A percentile compares a stretch with the other conserved stretches of the same genome.
Conservation (phyloP, 2,797 vertebrate genomes). For the Xenops minutus region DNA sequence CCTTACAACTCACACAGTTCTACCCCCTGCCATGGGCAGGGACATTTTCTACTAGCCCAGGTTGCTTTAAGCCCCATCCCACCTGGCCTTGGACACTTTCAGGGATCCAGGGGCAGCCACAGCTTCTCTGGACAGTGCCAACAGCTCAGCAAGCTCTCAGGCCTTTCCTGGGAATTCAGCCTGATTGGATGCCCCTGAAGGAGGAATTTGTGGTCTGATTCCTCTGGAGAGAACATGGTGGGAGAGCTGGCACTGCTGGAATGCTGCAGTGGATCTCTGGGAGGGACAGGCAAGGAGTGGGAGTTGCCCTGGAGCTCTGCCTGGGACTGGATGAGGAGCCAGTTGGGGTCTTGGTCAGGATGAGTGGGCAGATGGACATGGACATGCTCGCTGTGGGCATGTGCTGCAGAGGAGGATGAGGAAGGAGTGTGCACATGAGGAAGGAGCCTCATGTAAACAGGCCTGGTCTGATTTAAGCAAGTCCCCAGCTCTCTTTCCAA, state of each 20-base stretch:
- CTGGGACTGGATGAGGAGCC: background rate
- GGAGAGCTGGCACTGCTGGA: background rate
- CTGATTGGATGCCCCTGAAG: background rate
- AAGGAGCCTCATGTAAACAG: background rate
- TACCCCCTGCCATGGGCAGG: background rate
- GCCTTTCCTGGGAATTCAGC: background rate
- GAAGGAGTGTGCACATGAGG: background rate
- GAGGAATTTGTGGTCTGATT: background rate
- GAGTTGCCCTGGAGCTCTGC: background rate
- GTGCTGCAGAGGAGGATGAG: background rate
- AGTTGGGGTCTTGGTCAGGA: background rate
- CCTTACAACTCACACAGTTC: background rate
- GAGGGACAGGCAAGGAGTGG: background rate
- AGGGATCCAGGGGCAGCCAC: background rate
- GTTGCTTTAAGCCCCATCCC: background rate
- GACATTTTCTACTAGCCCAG: background rate
- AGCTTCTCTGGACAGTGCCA: background rate
- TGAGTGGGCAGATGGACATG: fast-evolving
- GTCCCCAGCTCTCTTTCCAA: background rate
- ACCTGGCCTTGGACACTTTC: background rate
- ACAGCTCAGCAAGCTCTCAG: background rate
- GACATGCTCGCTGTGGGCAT: fast-evolving
- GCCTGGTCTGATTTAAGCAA: background rate
- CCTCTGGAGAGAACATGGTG: background rate
- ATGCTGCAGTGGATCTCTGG: background rate